Evolutionary conservation across 2,113 vertebrate genomes (phyloP).

Genomic region (Equus przewalskii): DNA sequence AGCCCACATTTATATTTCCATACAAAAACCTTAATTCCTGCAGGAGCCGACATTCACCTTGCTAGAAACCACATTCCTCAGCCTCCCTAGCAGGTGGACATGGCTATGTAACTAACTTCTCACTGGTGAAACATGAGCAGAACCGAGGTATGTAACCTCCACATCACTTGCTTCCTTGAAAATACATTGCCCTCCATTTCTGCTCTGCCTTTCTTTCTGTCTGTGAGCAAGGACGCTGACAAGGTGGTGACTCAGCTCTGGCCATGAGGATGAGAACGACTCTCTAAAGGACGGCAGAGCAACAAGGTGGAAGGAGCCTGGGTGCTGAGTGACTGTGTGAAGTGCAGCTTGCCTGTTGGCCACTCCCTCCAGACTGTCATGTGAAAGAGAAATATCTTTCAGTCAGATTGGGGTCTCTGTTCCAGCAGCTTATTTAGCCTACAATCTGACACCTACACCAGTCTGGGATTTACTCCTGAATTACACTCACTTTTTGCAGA

Average conservation of each 20-base stretch:
- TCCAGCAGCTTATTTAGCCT: not conserved
- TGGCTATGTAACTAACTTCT: not conserved
- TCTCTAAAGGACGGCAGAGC: not conserved
- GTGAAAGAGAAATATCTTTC: not conserved
- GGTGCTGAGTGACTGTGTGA: accelerated
- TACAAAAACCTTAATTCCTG: not conserved
- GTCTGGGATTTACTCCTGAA: not conserved
- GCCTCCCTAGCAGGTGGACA: not conserved
- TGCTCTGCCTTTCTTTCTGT: not conserved
- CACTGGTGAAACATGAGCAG: not conserved
- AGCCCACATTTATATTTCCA: not conserved
- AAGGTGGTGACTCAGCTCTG: not conserved
- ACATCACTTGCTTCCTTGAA: not conserved
- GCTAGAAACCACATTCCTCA: not conserved
- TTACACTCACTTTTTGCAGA: not conserved
- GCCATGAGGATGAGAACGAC: not conserved
- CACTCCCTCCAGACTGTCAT: not conserved
- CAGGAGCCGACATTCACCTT: not conserved
- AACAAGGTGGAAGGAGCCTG: not conserved
- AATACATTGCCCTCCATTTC: not conserved
- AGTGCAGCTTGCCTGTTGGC: not conserved
- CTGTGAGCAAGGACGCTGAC: not conserved
- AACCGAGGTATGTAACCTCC: not conserved
- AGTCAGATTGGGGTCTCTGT: not conserved
- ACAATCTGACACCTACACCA: not conserved